Percentiles rank a stretch among this genome's conserved stretches.
These are phyloP conservation scores for Oreochromis mossambicus DNA, from an alignment of 2,797 vertebrate species.

Conservation along the genomic window DNA sequence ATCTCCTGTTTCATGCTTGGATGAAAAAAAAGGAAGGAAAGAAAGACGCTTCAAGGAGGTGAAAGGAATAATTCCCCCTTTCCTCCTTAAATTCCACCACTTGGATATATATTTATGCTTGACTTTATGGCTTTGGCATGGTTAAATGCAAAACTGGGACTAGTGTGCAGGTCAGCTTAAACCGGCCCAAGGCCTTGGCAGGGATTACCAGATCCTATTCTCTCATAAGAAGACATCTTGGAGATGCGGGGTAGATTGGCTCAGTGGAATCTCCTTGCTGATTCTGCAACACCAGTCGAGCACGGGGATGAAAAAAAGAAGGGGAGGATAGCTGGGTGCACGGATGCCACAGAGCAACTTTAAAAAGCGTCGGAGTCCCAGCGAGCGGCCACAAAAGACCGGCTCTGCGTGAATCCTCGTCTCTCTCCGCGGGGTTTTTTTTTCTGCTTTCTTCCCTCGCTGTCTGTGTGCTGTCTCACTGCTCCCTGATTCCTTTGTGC, in stretches of 20 bases:
- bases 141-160: slow-evolving; percentile 41
- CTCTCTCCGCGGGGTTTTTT: slow-evolving; percentile 37
- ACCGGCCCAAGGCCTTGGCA: slow-evolving; percentile 23
- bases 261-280: slow-evolving; percentile 36
- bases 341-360: slow-evolving; percentile 50
- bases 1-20: slow-evolving; percentile 21
- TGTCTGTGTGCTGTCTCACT: slow-evolving; percentile 1
- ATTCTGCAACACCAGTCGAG: slow-evolving; percentile 46
- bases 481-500: slow-evolving; percentile 20
- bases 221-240: slow-evolving; percentile 36
- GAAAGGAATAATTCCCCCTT: slow-evolving; percentile 8
- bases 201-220: slow-evolving; percentile 49
- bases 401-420: slow-evolving; percentile 39
- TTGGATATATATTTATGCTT: slow-evolving; percentile 31
- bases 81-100: slow-evolving; percentile 5
- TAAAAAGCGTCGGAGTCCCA: slow-evolving; percentile 61
- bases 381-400: slow-evolving; percentile 55
- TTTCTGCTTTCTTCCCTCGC: slow-evolving; percentile 29
- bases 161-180: slow-evolving; percentile 41
- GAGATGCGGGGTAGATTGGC: slow-evolving; percentile 42
- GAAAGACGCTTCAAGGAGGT: background rate
- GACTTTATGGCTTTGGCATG: slow-evolving; percentile 20
- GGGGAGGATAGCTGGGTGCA: slow-evolving; percentile 41
- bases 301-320: slow-evolving; percentile 54
- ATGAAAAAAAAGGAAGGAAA: slow-evolving; percentile 1